Evolutionary conservation across 2,888 invertebrate genomes (phyloP).

Genomic region (Ommatoiulus sabulosus): DNA sequence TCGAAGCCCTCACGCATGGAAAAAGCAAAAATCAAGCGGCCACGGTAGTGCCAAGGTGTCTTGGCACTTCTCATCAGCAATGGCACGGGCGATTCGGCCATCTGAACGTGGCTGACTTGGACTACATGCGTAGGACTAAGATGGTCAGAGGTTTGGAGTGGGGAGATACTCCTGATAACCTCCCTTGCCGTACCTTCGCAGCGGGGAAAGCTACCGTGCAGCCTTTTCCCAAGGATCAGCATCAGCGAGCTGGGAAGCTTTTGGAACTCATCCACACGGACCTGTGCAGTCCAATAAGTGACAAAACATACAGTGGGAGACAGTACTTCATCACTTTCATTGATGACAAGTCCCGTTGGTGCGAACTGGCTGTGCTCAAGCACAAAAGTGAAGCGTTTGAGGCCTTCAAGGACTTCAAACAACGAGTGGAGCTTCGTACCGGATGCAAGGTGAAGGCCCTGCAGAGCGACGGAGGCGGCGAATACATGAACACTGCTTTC

Average conservation of each 20-base stretch:
- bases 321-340: neutral
- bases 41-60: neutral
- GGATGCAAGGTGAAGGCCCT: too few relatives aligned
- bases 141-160: neutral
- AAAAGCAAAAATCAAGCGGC: neutral
- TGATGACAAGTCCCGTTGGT: neutral
- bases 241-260: neutral
- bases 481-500: too few relatives aligned
- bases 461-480: too few relatives aligned
- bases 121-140: neutral
- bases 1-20: neutral
- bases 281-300: neutral
- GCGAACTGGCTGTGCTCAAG: neutral
- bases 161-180: neutral
- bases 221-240: neutral
- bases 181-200: neutral
- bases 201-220: neutral
- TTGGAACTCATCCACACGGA: neutral
- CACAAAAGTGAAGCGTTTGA: neutral
- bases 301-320: neutral
- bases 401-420: neutral
- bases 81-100: constrained; percentile 16
- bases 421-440: too few relatives aligned
- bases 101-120: neutral
- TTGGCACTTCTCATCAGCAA: neutral